Percentiles rank a stretch among this genome's conserved stretches.
phyloP scores from a whole-genome alignment of 2,797 vertebrate genomes.

The Luscinia luscinia region DNA sequence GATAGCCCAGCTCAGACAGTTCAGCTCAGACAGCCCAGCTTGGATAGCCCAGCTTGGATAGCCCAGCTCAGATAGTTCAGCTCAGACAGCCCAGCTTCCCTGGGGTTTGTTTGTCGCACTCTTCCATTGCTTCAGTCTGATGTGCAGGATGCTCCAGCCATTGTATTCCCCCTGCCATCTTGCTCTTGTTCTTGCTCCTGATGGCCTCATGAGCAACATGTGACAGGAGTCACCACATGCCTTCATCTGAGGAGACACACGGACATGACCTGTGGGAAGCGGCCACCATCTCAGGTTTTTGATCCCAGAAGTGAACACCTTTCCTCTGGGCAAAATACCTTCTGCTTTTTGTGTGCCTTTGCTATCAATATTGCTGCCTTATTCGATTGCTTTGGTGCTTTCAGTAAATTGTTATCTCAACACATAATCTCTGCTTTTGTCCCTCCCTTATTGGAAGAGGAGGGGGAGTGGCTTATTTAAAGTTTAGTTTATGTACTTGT shows the following conservation, averaged over 20 bases:
- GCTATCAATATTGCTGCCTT: not conserved
- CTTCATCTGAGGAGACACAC: not conserved
- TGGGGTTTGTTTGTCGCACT: no score
- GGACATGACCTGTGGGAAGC: rapidly evolving
- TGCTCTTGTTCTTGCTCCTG: not conserved
- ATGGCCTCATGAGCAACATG: rapidly evolving
- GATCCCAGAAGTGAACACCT: not conserved
- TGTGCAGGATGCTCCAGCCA: rapidly evolving
- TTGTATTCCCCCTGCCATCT: rapidly evolving
- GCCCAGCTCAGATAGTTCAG: rapidly evolving
- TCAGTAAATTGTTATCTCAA: not conserved
- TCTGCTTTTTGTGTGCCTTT: not conserved
- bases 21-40: not conserved
- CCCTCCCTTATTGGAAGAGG: not conserved
- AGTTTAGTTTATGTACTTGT: not conserved
- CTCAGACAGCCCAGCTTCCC: rapidly evolving
- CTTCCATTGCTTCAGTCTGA: not conserved
- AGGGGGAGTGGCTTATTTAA: not conserved
- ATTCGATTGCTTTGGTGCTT: not conserved
- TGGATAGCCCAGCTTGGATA: rapidly evolving
- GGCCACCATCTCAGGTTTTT: rapidly evolving
- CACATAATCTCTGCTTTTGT: not conserved
- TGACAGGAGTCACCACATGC: not conserved
- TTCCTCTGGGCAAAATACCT: not conserved
- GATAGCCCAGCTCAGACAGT: not conserved